Base-by-base conservation (phyloP, 2,888 invertebrate species). In the Thereva nobilitata region DNA sequence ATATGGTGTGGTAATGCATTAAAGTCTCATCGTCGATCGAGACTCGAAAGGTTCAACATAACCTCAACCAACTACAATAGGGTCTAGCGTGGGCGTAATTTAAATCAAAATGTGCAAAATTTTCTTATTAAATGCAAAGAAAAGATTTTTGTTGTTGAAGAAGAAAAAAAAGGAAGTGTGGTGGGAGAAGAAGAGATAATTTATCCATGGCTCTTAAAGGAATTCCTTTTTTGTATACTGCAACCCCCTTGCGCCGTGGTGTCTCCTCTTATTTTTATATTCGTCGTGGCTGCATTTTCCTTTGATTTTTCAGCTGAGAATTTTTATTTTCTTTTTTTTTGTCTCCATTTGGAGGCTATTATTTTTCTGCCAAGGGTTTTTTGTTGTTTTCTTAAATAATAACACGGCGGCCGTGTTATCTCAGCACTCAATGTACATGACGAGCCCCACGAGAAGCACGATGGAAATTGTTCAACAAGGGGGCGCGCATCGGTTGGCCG, bases 311-410 rank as follows among this genome's bases (percentile, higher is more conserved):
- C 41, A 12, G 34, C 49, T 41, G 35, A 37, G 35, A 23, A 23
- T 23, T 23, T 23, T 23, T 23, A 23, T 23, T 23, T 23, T 23
- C 23, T 2, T 23, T 23, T 23, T 23, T 23, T 23, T 23, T 23
- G n/a, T 23, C 23, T 23, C 23, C 23, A 23, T 23, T 23, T 23
- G 38, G 10, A 53, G 23, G 61, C 61, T 61, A 61, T 61, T 50
- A 61, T 61, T 61, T 61, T 59, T 45, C 50, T 40, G 9, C 12
- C 10, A 10, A 40, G 50, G 41, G 34, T 37, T 61, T 61, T 61
- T 61, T 61, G 61, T 61, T 61, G 61, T 61, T 61, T 61, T 61
- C 61, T 61, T 61, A 61, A 61, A 61, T 61, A 61, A 61, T 61
- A 50, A 61, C 50, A 61, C 50, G 61, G 49, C 61, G 61, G 50